phyloP scores from a whole-genome alignment of 2,113 vertebrate species.

The Camelus bactrianus region DNA sequence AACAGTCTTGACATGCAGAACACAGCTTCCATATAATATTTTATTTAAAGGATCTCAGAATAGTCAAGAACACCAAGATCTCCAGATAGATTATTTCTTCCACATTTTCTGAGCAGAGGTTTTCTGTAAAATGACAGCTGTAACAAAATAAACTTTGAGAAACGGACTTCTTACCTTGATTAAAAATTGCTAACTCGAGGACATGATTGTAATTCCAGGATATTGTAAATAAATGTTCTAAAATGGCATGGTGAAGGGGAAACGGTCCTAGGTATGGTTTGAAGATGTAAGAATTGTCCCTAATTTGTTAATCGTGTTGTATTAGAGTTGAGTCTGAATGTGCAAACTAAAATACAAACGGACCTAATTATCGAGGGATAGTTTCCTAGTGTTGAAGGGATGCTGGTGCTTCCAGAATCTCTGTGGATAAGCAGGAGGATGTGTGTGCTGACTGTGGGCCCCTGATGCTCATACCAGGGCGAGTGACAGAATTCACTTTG shows the following conservation, averaged over 20 bases:
- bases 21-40: conserved; percentile 56
- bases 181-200: neutral
- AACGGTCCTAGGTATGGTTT: neutral
- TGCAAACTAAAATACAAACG: neutral
- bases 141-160: conserved; percentile 10
- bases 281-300: conserved; percentile 22
- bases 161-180: neutral
- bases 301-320: neutral
- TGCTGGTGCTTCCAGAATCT: neutral
- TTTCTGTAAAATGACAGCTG: conserved; percentile 50
- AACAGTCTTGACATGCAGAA: conserved; percentile 19
- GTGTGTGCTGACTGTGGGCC: neutral
- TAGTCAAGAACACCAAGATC: neutral
- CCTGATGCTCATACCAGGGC: neutral
- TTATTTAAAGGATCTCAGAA: conserved; percentile 73
- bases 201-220: neutral
- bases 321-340: neutral
- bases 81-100: neutral
- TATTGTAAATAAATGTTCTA: neutral
- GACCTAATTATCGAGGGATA: neutral
- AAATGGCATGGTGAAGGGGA: neutral
- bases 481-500: neutral
- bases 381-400: neutral
- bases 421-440: neutral
- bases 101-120: neutral